Conservation (phyloP, 2,113 vertebrate genomes). For the Lagopus leucura region DNA sequence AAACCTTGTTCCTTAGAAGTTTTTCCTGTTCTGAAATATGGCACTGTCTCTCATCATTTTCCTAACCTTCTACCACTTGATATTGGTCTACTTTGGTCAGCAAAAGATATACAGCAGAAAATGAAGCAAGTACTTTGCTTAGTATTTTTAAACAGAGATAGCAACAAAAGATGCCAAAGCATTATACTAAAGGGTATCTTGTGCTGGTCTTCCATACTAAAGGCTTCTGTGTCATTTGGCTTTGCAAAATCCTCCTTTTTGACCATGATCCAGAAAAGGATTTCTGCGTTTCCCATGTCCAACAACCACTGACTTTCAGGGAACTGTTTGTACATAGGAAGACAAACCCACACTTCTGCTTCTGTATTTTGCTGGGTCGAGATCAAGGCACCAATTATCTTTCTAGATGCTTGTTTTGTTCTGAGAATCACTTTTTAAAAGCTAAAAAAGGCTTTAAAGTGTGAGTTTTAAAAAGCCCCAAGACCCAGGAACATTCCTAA, state of each 20-base stretch:
- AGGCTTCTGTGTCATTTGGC: background rate
- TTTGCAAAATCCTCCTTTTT: slow-evolving; percentile 54
- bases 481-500: slow-evolving; percentile 67
- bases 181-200: background rate
- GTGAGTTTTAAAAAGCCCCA: slow-evolving; percentile 54
- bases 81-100: background rate
- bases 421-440: slow-evolving; percentile 21
- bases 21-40: background rate
- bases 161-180: background rate
- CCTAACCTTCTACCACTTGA: background rate
- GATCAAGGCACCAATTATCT: background rate
- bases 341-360: background rate
- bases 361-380: slow-evolving; percentile 12
- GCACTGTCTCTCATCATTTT: background rate
- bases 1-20: background rate
- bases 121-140: background rate
- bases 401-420: slow-evolving; percentile 11
- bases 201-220: slow-evolving; percentile 4
- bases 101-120: background rate
- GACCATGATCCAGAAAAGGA: background rate
- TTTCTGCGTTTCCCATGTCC: slow-evolving; percentile 37
- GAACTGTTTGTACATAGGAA: background rate
- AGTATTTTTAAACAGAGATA: background rate
- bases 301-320: background rate
- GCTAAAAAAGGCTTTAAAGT: background rate